These are phyloP conservation scores for Todiramphus saurophagus DNA, from an alignment of 2,113 vertebrate species.

Conservation along the genomic window DNA sequence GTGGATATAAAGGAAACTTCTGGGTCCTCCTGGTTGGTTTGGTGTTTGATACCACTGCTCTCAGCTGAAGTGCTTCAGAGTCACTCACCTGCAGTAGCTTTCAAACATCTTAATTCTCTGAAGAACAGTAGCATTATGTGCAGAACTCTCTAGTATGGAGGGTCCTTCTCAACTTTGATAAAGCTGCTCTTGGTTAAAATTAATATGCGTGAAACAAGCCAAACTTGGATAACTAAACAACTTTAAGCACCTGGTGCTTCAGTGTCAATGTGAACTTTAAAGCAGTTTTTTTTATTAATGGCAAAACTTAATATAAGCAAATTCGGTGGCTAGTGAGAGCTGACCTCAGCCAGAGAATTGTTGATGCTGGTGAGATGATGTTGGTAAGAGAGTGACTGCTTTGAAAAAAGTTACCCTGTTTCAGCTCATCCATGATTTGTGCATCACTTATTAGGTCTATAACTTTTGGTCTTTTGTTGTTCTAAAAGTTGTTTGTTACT, in stretches of 20 bases:
- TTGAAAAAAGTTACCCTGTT: neutral
- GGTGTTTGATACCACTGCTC: neutral
- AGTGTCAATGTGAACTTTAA: neutral
- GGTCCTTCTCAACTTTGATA: neutral
- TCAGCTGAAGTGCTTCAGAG: neutral
- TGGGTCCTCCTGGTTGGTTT: neutral
- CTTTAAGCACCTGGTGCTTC: fast-evolving
- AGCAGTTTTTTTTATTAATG: neutral
- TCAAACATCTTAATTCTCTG: neutral
- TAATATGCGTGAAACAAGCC: neutral
- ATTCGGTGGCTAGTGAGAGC: neutral
- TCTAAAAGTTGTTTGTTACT: neutral
- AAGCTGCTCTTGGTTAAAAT: neutral
- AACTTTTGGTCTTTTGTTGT: neutral
- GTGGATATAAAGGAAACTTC: neutral
- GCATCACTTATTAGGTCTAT: neutral
- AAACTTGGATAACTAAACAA: neutral
- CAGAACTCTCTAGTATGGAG: neutral
- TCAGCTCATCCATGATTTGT: neutral
- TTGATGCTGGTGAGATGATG: neutral
- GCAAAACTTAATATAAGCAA: neutral
- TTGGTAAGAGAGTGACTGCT: neutral
- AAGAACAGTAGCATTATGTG: neutral
- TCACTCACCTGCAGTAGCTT: neutral
- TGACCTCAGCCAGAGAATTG: neutral